Percentiles rank a stretch among this genome's conserved stretches.
phyloP scores from a whole-genome alignment of 2,113 vertebrate genomes.

The Arenaria interpres region DNA sequence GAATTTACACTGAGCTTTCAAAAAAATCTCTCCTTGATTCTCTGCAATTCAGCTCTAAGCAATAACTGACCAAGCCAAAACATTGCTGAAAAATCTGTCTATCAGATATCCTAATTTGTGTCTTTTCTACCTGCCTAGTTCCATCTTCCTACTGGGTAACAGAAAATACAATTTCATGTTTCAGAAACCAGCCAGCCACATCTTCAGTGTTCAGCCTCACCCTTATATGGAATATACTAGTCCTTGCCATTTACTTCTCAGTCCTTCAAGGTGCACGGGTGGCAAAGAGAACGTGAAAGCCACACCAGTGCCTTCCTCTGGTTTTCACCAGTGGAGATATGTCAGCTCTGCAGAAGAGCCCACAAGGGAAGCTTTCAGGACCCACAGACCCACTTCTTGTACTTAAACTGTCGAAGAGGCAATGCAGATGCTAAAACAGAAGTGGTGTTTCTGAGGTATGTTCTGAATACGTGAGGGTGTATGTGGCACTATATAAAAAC shows the following conservation, averaged over 20 bases:
- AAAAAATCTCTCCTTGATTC: neutral
- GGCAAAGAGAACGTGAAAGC: neutral
- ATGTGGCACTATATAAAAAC: neutral
- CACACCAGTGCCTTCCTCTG: neutral
- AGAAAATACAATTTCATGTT: neutral
- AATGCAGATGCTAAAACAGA: neutral
- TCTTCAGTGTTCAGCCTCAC: neutral
- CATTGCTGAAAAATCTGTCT: neutral
- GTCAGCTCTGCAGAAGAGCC: neutral
- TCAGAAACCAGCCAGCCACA: neutral
- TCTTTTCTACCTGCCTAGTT: neutral
- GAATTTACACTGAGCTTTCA: neutral
- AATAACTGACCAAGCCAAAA: neutral
- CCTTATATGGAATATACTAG: neutral
- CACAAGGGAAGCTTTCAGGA: neutral
- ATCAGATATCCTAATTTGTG: neutral
- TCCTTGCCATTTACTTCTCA: neutral
- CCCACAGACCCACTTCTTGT: neutral
- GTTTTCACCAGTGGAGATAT: neutral
- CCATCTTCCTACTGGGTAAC: neutral
- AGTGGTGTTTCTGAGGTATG: neutral
- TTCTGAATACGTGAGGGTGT: neutral
- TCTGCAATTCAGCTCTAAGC: neutral
- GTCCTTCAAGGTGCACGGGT: neutral
- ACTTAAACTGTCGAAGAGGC: neutral